A percentile compares a stretch with the other conserved stretches of the same genome.
Evolutionary conservation across 1,140 invertebrate genomes (phyloP).

Genomic region (Araneus ventricosus): DNA sequence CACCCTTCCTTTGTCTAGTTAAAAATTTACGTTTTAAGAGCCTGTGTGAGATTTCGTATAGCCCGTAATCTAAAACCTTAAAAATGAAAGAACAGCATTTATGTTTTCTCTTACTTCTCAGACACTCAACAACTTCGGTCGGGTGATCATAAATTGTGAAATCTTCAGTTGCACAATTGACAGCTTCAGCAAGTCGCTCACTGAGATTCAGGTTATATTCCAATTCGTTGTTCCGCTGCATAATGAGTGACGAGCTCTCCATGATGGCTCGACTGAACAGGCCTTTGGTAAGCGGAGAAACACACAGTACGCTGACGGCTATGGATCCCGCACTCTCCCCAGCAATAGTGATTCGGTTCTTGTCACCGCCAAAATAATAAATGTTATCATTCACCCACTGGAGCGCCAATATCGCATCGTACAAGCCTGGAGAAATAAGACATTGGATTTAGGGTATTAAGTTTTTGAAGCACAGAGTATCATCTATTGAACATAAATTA

Average conservation of each 20-base stretch:
- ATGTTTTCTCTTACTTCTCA: background rate
- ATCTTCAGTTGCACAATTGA: background rate
- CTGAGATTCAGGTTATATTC: background rate
- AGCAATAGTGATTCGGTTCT: conserved; percentile 81
- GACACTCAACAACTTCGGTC: background rate
- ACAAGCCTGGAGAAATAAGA: conserved; percentile 55
- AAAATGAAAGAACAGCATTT: no score
- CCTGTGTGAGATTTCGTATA: no score
- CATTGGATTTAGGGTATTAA: no score
- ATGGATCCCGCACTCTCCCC: conserved; percentile 81
- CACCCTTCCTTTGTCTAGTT: no score
- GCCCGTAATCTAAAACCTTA: no score
- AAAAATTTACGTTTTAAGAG: no score
- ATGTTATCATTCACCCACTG: conserved; percentile 76
- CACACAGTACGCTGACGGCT: conserved; percentile 78
- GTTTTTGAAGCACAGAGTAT: no score
- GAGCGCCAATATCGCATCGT: conserved; percentile 75
- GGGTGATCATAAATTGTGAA: background rate
- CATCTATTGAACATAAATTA: no score
- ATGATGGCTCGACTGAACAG: conserved; percentile 80
- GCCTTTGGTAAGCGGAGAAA: conserved; percentile 77
- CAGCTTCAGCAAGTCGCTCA: conserved; percentile 16
- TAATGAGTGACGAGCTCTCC: conserved; percentile 63
- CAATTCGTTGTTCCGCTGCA: background rate
- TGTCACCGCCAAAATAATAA: conserved; percentile 76